Conservation (phyloP, 2,113 vertebrate species). For the Ellobius talpinus region DNA sequence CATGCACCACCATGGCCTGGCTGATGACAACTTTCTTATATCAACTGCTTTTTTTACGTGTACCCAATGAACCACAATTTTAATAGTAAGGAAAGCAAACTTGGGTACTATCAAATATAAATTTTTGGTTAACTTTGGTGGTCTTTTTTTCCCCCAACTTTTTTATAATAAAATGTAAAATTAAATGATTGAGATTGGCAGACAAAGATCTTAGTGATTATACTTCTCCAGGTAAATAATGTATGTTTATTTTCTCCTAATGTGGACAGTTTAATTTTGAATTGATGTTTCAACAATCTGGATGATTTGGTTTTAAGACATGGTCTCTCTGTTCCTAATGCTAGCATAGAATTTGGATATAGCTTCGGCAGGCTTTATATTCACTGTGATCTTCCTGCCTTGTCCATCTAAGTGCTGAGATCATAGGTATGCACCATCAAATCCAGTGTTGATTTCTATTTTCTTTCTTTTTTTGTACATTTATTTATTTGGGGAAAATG, state of each 20-base stretch:
- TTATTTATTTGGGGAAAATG: not conserved
- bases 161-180: not conserved
- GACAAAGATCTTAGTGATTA: not conserved
- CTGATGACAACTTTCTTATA: not conserved
- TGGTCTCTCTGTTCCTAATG: too few species aligned
- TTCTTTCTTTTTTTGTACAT: not conserved
- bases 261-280: not conserved
- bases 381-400: not conserved
- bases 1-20: not conserved
- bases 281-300: not conserved
- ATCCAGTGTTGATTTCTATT: not conserved
- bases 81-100: conserved; percentile 12
- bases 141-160: not conserved
- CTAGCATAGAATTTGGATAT: not conserved
- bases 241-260: not conserved
- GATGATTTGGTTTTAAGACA: not conserved
- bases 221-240: not conserved
- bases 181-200: not conserved
- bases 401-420: not conserved
- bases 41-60: not conserved
- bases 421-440: not conserved
- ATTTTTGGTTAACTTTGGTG: conserved; percentile 21
- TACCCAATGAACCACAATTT: not conserved
- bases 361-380: not conserved
- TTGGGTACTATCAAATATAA: not conserved